Percentiles rank a stretch among this genome's conserved stretches.
Conservation (phyloP, 2,797 vertebrate genomes). For the Rhabdomys pumilio region DNA sequence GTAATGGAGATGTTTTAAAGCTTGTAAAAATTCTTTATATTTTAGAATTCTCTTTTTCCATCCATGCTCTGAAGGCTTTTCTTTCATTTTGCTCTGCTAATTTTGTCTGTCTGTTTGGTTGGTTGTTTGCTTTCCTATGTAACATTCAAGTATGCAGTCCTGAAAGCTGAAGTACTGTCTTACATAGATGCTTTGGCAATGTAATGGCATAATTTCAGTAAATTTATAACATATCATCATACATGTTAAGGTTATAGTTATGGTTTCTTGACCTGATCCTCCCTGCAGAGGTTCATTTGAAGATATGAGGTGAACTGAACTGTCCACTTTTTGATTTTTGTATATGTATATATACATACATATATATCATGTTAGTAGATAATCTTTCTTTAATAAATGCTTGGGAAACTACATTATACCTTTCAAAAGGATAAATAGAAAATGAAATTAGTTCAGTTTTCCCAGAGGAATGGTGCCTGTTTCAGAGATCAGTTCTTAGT, state of each 20-base stretch:
- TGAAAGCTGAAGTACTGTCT: not conserved
- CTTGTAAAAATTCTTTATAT: not conserved
- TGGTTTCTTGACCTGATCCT: not conserved
- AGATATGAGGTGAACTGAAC: not conserved
- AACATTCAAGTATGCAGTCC: not conserved
- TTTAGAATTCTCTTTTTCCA: not conserved
- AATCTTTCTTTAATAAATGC: not conserved
- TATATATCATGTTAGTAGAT: not conserved
- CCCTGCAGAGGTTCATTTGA: not conserved
- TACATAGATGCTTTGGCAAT: not conserved
- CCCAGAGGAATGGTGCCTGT: not conserved
- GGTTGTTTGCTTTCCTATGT: not conserved
- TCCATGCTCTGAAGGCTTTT: not conserved
- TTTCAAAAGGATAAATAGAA: constrained; percentile 8
- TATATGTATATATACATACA: no score
- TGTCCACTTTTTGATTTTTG: not conserved
- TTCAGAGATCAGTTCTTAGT: not conserved
- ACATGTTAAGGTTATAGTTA: not conserved
- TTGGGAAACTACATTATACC: not conserved
- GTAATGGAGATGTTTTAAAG: not conserved
- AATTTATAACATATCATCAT: constrained; percentile 9
- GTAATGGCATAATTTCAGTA: not conserved
- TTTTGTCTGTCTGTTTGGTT: not conserved
- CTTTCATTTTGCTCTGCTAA: not conserved
- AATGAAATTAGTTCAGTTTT: not conserved